phyloP scores from a whole-genome alignment of 1,140 invertebrate species.

The Psix sp. region DNA sequence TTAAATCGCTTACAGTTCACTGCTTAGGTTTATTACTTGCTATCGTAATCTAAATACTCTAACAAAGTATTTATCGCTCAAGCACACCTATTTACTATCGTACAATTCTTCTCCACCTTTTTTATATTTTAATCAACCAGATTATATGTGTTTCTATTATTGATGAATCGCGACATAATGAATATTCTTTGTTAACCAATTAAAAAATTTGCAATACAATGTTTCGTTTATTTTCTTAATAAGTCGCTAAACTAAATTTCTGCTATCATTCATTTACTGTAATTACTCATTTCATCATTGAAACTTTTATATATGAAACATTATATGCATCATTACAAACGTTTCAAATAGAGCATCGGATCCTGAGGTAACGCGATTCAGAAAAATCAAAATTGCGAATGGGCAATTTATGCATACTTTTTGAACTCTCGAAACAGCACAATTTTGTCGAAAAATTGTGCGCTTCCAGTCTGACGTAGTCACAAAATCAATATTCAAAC shows the following conservation, averaged over 20 bases:
- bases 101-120: constrained; percentile 35
- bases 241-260: constrained; percentile 54
- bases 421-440: constrained; percentile 22
- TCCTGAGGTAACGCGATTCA: constrained; percentile 32
- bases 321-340: constrained; percentile 69
- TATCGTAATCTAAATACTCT: constrained; percentile 69
- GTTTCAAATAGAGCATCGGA: constrained; percentile 63
- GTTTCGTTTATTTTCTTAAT: constrained; percentile 54
- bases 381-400: too few relatives aligned
- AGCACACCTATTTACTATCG: constrained; percentile 63
- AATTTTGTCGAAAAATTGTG: constrained; percentile 37
- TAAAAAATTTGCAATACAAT: too few relatives aligned
- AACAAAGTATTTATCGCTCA: constrained; percentile 65
- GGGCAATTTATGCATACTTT: constrained; percentile 7
- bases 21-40: constrained; percentile 65
- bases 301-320: constrained; percentile 71
- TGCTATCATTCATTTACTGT: constrained; percentile 34
- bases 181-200: constrained; percentile 54
- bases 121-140: constrained; percentile 58
- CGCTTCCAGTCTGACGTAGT: constrained; percentile 29
- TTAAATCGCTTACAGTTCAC: constrained; percentile 61
- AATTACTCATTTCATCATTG: constrained; percentile 46
- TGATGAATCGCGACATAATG: constrained; percentile 50
- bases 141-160: constrained; percentile 60
- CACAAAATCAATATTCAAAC: constrained; percentile 41